Evolutionary conservation across 2,113 vertebrate species (phyloP).

Genomic region (Bos indicus): DNA sequence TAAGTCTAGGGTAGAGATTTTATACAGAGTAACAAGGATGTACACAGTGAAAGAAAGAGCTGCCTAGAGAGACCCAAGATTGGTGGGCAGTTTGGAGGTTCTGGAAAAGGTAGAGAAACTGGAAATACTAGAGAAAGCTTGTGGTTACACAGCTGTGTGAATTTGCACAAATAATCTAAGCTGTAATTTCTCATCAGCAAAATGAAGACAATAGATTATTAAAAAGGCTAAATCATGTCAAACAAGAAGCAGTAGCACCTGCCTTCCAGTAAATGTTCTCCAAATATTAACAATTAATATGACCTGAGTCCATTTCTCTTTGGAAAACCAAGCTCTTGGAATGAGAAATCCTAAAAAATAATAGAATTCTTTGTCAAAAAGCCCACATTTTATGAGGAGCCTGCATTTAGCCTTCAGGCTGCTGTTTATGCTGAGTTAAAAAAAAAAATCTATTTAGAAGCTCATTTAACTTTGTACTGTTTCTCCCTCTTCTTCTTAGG

Average conservation of each 20-base stretch:
- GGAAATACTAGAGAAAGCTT: background rate
- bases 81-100: background rate
- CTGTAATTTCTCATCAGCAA: background rate
- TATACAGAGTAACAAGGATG: background rate
- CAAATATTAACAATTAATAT: background rate
- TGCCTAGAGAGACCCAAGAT: background rate
- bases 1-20: background rate
- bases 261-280: background rate
- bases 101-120: background rate
- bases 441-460: background rate
- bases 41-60: background rate
- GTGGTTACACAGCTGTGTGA: background rate
- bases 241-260: background rate
- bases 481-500: background rate
- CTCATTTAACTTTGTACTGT: background rate
- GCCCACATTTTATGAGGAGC: background rate
- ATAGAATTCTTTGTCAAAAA: background rate
- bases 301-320: background rate
- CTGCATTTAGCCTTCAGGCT: background rate
- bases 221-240: background rate
- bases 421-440: background rate
- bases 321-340: background rate
- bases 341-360: background rate
- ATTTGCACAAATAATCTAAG: background rate
- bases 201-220: background rate